Evolutionary conservation across 2,888 invertebrate species (phyloP).

Genomic region (Noctua comes): DNA sequence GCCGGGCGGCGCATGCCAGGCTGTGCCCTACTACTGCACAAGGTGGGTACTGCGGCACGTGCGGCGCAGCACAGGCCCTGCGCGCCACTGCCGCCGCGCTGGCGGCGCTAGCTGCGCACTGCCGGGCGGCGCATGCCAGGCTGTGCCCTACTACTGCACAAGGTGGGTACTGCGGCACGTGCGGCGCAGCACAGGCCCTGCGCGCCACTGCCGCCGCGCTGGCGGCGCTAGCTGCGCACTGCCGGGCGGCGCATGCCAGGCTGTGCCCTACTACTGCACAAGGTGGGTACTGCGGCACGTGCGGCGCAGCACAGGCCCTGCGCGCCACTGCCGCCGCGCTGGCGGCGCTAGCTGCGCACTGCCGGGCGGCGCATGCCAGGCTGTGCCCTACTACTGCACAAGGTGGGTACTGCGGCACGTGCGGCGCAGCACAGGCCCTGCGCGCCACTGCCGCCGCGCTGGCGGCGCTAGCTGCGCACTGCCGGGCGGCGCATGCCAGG

Average conservation of each 20-base stretch:
- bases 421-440: too few species aligned
- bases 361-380: neutral
- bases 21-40: conserved; percentile 39
- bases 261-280: conserved; percentile 17
- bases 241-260: neutral
- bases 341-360: neutral
- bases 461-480: too few species aligned
- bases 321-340: neutral
- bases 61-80: neutral
- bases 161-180: conserved; percentile 13
- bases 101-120: conserved; percentile 70
- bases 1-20: conserved; percentile 56
- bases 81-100: conserved; percentile 57
- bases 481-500: too few species aligned
- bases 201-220: conserved; percentile 1
- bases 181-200: neutral
- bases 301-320: neutral
- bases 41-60: conserved; percentile 16
- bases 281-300: conserved; percentile 1
- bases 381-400: conserved; percentile 17
- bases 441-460: too few species aligned
- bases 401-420: neutral
- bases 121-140: conserved; percentile 53
- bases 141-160: conserved; percentile 28
- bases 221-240: neutral